These are phyloP conservation scores for Dicyrtomina minuta DNA, from an alignment of 2,888 invertebrate species.

Conservation along the genomic window DNA sequence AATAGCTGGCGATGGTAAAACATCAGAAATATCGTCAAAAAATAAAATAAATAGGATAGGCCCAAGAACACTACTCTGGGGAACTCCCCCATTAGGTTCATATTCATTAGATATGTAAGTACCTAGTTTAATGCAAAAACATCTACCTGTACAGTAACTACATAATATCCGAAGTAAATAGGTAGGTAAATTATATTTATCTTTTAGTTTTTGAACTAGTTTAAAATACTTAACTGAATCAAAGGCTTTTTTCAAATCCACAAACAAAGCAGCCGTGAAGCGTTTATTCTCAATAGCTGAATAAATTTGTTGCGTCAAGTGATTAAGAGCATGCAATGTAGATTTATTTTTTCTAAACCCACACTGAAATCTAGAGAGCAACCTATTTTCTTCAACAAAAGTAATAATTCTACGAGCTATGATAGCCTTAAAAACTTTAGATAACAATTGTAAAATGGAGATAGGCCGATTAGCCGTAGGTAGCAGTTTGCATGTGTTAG, in stretches of 20 bases:
- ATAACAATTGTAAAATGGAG: too few species aligned
- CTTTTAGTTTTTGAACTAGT: slow-evolving; percentile 1
- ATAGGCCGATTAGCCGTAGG: too few species aligned
- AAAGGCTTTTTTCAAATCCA: slow-evolving; percentile 17
- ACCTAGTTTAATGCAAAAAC: background rate
- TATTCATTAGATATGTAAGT: background rate
- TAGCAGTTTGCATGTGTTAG: too few species aligned
- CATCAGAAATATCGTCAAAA: slow-evolving; percentile 35
- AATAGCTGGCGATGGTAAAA: too few species aligned
- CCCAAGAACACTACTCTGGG: slow-evolving; percentile 25
- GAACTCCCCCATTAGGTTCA: background rate
- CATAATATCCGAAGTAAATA: background rate
- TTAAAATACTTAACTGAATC: background rate
- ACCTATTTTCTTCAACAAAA: too few species aligned
- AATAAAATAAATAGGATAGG: slow-evolving; percentile 26
- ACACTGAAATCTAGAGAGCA: too few species aligned
- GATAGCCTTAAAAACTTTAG: too few species aligned
- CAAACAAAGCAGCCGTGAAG: background rate
- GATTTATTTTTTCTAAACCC: too few species aligned
- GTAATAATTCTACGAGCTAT: too few species aligned
- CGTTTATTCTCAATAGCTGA: too few species aligned
- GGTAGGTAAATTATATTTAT: background rate
- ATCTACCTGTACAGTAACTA: background rate
- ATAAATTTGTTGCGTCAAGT: too few species aligned
- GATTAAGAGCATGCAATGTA: too few species aligned